Conservation (phyloP, 2,888 invertebrate genomes). For the Acronicta psi region DNA sequence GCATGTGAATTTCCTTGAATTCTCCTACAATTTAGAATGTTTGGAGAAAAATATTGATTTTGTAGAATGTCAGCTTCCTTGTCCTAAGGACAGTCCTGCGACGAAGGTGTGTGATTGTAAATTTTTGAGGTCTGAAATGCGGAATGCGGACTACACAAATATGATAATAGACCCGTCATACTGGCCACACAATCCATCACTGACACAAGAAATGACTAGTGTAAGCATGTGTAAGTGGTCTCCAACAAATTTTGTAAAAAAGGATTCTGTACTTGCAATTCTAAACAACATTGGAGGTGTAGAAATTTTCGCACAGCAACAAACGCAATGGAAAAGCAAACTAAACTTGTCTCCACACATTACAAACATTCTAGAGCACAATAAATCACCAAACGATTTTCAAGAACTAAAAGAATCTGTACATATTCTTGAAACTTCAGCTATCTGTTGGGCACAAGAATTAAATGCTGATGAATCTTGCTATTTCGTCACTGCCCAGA, state of each 20-base stretch:
- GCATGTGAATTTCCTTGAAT: constrained; percentile 72
- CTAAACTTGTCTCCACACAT: constrained; percentile 68
- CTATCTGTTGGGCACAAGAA: constrained; percentile 74
- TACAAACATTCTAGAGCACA: constrained; percentile 48
- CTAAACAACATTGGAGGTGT: constrained; percentile 79
- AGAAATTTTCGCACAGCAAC: constrained; percentile 63
- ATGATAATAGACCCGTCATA: constrained; percentile 75
- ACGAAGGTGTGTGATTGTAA: constrained; percentile 62
- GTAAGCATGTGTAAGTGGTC: constrained; percentile 72
- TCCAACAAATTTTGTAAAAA: constrained; percentile 64
- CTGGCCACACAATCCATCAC: constrained; percentile 75
- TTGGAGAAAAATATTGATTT: constrained; percentile 75
- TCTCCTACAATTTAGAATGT: constrained; percentile 68
- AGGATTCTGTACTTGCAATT: constrained; percentile 68
- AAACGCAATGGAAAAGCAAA: constrained; percentile 63
- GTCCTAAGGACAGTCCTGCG: constrained; percentile 70
- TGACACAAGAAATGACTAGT: constrained; percentile 71
- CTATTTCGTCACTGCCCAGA: constrained; percentile 78
- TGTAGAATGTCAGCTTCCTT: constrained; percentile 62
- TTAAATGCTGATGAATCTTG: constrained; percentile 64
- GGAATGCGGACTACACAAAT: constrained; percentile 72
- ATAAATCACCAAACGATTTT: constrained; percentile 52
- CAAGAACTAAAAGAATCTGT: constrained; percentile 66
- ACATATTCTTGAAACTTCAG: constrained; percentile 65
- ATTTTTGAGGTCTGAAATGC: constrained; percentile 62